Conservation (phyloP, 2,797 vertebrate species). For the Neosalanx taihuensis region DNA sequence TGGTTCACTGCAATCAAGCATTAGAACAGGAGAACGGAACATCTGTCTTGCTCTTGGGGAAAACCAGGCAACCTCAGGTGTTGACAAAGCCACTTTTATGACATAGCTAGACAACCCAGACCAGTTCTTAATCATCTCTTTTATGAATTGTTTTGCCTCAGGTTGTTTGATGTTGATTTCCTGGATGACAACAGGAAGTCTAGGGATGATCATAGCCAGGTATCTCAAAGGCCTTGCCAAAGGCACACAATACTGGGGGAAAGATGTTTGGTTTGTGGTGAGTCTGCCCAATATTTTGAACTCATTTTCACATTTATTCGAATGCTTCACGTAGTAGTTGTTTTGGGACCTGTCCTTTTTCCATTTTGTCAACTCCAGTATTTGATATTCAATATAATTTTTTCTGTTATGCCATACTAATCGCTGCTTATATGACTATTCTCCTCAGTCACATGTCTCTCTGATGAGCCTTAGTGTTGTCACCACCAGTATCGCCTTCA, state of each 20-base stretch:
- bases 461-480: conserved; percentile 69
- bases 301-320: not conserved
- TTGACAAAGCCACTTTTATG: no score
- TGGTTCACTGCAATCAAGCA: no score
- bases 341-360: not conserved
- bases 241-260: conserved; percentile 46
- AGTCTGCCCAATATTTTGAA: conserved; percentile 20
- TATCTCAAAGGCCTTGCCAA: conserved; percentile 61
- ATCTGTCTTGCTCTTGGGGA: no score
- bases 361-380: not conserved
- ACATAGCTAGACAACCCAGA: no score
- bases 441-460: conserved; percentile 65
- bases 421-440: conserved; percentile 9
- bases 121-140: not conserved
- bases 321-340: not conserved
- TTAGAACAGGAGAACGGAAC: no score
- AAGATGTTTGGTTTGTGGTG: conserved; percentile 79
- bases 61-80: no score
- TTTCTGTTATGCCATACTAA: not conserved
- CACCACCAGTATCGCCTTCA: conserved; percentile 69
- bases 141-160: conserved; percentile 40
- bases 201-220: conserved; percentile 75
- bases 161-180: conserved; percentile 77
- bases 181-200: conserved; percentile 75
- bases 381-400: no score